Base-by-base conservation (phyloP, 2,888 invertebrate species). In the Drosophila phalerata region DNA sequence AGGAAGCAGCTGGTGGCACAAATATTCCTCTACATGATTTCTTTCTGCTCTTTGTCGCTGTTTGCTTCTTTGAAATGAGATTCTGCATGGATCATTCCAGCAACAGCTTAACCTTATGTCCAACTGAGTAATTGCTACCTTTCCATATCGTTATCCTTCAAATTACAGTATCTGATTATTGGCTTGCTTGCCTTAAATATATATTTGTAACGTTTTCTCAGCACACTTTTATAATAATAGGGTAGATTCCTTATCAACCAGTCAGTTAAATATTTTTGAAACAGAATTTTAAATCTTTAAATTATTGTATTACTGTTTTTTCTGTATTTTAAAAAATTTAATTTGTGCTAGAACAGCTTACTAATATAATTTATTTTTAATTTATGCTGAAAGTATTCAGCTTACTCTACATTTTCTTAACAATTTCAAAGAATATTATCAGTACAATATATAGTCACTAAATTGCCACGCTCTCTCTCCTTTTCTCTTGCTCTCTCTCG, bases 1-100 rank as follows among this genome's bases (percentile, higher is more conserved):
- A 87, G 87, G 85, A 85, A 81, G 77, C 84, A 85, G 84, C 87
- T 87, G 83, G 62, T 75, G 61, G 15, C 37, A 28, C 34, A 25
- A 38, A 53, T 51, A 32, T 43, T 48, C 55, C 51, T 42, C 40
- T 51, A 66, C 43, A 19, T 38, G 37, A 55, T 63, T 38, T 10
- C 19, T 5, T 38, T 38, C 15, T 38, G 15, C 4, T 51, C 17
- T 28, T 25, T 74, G 45, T 57, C 55, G 43, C 51, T 61, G 17
- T n/a, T 6, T 53, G 30, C 30, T 28, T 53, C 58, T 22, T 51
- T 51, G 38, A 60, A 62, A 48, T 58, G 11, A 43, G 45, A 61
- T 61, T 63, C 55, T 60, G 32, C 34, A 48, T 45, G 60, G 52
- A 85, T 85, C 73, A 85, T 67, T 66, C 64, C 45, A 55, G 63